These are phyloP conservation scores for Muscina levida DNA, from an alignment of 2,888 invertebrate species.

Conservation along the genomic window DNA sequence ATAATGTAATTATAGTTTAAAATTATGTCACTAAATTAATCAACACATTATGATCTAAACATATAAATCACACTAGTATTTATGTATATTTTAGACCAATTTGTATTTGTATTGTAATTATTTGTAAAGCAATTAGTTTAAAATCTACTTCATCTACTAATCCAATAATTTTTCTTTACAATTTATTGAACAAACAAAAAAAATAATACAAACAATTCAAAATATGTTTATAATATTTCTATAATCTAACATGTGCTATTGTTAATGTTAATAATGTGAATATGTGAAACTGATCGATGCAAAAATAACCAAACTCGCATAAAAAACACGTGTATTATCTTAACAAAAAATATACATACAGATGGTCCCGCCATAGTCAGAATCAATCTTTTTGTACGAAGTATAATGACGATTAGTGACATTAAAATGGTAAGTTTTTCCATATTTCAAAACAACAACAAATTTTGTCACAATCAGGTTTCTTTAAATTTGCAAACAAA, in stretches of 20 bases:
- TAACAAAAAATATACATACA: conserved; percentile 79
- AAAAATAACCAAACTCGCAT: too few species aligned
- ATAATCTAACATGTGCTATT: conserved; percentile 25
- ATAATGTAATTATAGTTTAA: too few species aligned
- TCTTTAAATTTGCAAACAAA: conserved; percentile 43
- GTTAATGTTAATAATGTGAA: conserved; percentile 34
- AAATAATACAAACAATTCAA: conserved; percentile 9
- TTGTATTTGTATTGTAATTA: background rate
- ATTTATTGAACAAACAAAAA: background rate
- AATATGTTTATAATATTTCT: conserved; percentile 5
- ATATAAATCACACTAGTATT: too few species aligned
- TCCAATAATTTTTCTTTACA: conserved; percentile 34
- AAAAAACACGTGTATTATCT: conserved; percentile 27
- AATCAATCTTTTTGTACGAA: conserved; percentile 98
- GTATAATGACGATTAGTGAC: conserved; percentile 99
- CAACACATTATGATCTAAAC: too few species aligned
- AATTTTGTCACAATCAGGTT: conserved; percentile 41
- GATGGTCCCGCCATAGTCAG: conserved; percentile 98
- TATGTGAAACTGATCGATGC: conserved; percentile 41
- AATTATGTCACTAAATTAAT: too few species aligned
- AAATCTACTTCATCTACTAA: conserved; percentile 11
- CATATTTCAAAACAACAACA: conserved; percentile 59
- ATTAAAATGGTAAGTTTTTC: conserved; percentile 97
- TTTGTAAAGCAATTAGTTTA: too few species aligned
- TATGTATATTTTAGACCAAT: background rate